These are phyloP conservation scores for Brachionus rotundiformis DNA, from an alignment of 1,140 invertebrate species.

Conservation along the genomic window DNA sequence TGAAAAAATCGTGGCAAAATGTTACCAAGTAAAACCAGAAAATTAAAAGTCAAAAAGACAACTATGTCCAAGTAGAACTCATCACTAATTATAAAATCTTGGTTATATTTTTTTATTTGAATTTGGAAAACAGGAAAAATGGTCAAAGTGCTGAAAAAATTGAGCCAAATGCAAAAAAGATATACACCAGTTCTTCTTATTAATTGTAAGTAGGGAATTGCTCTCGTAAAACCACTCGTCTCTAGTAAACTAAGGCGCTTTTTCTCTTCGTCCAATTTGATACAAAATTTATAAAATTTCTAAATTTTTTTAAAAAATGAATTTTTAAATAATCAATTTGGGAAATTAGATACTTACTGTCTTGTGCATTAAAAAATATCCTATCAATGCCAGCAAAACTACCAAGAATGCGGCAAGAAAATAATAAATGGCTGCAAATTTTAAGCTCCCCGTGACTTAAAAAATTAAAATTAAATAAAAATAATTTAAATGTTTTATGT, in stretches of 20 bases:
- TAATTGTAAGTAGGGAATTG: neutral
- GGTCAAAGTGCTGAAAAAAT: conserved; percentile 37
- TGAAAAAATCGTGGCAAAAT: conserved; percentile 25
- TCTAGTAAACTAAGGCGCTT: neutral
- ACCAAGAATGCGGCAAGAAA: conserved; percentile 11
- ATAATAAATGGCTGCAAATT: conserved; percentile 23
- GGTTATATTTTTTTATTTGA: conserved; percentile 7
- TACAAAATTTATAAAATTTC: conserved; percentile 15
- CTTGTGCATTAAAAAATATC: conserved; percentile 10
- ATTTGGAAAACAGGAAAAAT: conserved; percentile 44
- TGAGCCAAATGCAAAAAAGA: conserved; percentile 49
- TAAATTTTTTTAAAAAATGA: neutral
- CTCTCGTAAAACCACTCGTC: neutral
- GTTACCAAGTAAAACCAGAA: conserved; percentile 34
- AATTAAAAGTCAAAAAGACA: conserved; percentile 40
- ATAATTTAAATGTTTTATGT: neutral
- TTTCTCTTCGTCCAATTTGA: conserved; percentile 28
- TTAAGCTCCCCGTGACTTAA: neutral
- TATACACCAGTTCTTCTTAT: neutral
- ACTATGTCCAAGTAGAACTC: conserved; percentile 1
- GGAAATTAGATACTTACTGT: conserved; percentile 6
- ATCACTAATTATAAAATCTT: conserved; percentile 32
- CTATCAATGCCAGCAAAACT: neutral
- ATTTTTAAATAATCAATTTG: neutral
- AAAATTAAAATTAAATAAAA: neutral